These are phyloP conservation scores for Vanessa atalanta DNA, from an alignment of 1,140 invertebrate species.

Conservation along the genomic window DNA sequence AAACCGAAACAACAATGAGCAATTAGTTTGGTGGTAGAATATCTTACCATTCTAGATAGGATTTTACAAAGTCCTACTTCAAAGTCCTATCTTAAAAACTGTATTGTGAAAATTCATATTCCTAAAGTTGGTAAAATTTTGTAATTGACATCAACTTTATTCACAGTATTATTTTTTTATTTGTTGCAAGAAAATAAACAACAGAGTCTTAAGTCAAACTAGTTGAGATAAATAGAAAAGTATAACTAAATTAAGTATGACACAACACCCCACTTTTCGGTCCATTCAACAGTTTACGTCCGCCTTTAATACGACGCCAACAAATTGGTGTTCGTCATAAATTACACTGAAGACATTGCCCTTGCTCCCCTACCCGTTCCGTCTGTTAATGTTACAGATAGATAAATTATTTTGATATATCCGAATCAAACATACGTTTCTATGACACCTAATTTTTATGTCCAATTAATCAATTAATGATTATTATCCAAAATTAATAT, in stretches of 20 bases:
- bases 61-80: too few relatives aligned
- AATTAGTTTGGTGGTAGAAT: too few relatives aligned
- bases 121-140: too few relatives aligned
- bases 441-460: neutral
- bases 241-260: constrained; percentile 43
- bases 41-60: too few relatives aligned
- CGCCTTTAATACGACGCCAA: constrained; percentile 66
- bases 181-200: too few relatives aligned
- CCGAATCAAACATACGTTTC: constrained; percentile 24
- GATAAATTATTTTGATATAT: constrained; percentile 34
- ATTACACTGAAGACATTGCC: constrained; percentile 61
- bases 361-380: constrained; percentile 47
- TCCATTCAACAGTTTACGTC: constrained; percentile 70
- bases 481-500: too few relatives aligned
- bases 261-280: constrained; percentile 69
- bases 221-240: constrained; percentile 15
- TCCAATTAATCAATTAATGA: too few relatives aligned
- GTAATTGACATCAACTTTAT: too few relatives aligned
- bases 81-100: too few relatives aligned
- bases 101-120: neutral
- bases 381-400: constrained; percentile 27
- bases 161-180: too few relatives aligned
- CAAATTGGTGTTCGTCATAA: constrained; percentile 72
- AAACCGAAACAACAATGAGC: too few relatives aligned
- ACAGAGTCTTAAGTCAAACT: neutral